A percentile compares a stretch with the other conserved stretches of the same genome.
Conservation (phyloP, 2,113 vertebrate genomes). For the Upupa epops region DNA sequence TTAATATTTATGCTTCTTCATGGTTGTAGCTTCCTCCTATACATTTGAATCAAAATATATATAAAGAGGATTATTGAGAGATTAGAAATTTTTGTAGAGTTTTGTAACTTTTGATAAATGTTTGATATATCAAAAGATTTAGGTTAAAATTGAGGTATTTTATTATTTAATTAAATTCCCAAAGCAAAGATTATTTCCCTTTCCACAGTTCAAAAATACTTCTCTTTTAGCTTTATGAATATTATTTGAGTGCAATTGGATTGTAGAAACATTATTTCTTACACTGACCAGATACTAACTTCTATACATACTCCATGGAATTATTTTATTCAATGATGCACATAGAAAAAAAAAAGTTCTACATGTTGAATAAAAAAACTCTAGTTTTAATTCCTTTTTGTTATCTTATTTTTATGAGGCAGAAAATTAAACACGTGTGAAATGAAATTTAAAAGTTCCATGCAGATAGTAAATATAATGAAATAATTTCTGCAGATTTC, state of each 20-base stretch:
- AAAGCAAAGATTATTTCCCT: neutral
- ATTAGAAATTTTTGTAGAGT: neutral
- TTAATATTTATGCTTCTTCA: neutral
- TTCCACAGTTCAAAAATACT: neutral
- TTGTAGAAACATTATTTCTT: neutral
- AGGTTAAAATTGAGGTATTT: neutral
- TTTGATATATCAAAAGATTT: neutral
- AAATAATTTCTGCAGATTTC: neutral
- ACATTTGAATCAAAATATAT: neutral
- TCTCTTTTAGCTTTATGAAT: neutral
- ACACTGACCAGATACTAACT: neutral
- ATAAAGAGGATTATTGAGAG: accelerated
- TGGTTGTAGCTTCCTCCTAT: neutral
- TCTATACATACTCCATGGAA: neutral
- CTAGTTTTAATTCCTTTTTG: neutral
- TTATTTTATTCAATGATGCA: neutral
- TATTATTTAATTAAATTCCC: neutral
- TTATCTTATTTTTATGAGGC: neutral
- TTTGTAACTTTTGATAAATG: neutral
- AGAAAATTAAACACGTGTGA: neutral
- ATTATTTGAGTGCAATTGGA: neutral
- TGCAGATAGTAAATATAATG: neutral
- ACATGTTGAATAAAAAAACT: neutral
- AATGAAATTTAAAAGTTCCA: neutral
- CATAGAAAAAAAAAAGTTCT: neutral